Evolutionary conservation across 2,888 invertebrate genomes (phyloP).

Genomic region (Drosophila maculinotata): DNA sequence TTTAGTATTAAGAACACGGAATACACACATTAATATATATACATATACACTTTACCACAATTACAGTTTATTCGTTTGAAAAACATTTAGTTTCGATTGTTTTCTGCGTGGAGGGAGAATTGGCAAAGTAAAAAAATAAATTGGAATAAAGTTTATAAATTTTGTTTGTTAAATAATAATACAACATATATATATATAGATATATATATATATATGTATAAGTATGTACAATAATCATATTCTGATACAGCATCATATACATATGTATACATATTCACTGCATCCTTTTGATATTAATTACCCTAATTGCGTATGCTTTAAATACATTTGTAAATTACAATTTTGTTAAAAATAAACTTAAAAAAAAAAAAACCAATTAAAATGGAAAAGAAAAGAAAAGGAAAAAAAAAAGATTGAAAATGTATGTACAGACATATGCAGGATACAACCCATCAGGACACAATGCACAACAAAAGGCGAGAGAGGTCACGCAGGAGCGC

Average conservation of each 20-base stretch:
- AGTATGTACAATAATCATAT: too few relatives aligned
- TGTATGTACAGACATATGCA: constrained; percentile 24
- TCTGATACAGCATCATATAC: too few relatives aligned
- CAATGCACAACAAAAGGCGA: constrained; percentile 35
- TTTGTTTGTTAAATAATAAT: too few relatives aligned
- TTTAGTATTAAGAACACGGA: too few relatives aligned
- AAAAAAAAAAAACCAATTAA: constrained; percentile 2
- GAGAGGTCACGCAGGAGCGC: constrained; percentile 4
- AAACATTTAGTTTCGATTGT: constrained; percentile 7
- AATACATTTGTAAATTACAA: too few relatives aligned
- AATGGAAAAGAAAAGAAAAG: constrained; percentile 1
- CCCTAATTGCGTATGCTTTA: too few relatives aligned
- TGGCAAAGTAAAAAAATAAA: constrained; percentile 7
- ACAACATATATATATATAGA: neutral
- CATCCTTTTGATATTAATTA: too few relatives aligned
- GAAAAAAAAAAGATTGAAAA: neutral
- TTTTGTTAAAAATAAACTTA: neutral
- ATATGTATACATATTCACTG: too few relatives aligned
- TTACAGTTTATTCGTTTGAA: constrained; percentile 9
- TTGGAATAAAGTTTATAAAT: neutral
- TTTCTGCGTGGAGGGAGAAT: neutral
- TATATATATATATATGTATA: neutral
- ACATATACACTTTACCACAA: too few relatives aligned
- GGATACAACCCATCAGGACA: constrained; percentile 21
- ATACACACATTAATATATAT: too few relatives aligned